Base-by-base conservation (phyloP, 2,888 invertebrate species). In the Drosophila macrospina region DNA sequence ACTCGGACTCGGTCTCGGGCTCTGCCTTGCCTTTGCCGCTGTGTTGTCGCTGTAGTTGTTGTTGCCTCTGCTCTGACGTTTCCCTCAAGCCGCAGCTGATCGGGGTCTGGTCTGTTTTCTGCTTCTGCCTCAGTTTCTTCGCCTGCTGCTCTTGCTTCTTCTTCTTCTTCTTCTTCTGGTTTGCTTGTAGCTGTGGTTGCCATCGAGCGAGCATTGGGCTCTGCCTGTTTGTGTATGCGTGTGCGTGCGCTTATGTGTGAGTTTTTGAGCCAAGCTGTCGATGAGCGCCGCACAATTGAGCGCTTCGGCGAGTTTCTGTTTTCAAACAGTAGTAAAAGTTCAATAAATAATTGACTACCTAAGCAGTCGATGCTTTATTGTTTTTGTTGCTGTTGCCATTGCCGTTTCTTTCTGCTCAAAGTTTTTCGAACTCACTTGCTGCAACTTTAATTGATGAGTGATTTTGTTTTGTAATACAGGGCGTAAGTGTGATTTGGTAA, bases 241-340 rank as follows among this genome's bases (percentile, higher is more conserved):
- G 10, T 50, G 36, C 28, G 42, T 24, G 47, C 20, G 36, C 42
- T 24, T 47, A 47, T 51, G 50, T 7, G 47, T 63, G 60, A 45
- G 59, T 16, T 42, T 62, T 42, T 57, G 57, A 59, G 51, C 30
- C 28, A 37, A 67, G 60, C 47, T 57, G 67, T 52, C 67, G 64
- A 56, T 54, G 71, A 60, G 67, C 61, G 64, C 56, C 62, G 78
- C 76, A 76, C 76, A 80, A 80, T 67, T 80, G 78, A 79, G 78
- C 74, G 65, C 59, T 69, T 62, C 71, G 71, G 39, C 47, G 54
- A 78, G 80, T 77, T 69, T 72, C 44, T 66, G 73, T 66, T 73
- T 77, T 55, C 65, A 84, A 80, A 65, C 78, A 71, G 85, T 84
- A 81, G 87, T 86, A 86, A 84, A 86, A 88, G 85, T 88, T 81